phyloP scores from a whole-genome alignment of 2,888 invertebrate genomes.

The Idaea aversata region DNA sequence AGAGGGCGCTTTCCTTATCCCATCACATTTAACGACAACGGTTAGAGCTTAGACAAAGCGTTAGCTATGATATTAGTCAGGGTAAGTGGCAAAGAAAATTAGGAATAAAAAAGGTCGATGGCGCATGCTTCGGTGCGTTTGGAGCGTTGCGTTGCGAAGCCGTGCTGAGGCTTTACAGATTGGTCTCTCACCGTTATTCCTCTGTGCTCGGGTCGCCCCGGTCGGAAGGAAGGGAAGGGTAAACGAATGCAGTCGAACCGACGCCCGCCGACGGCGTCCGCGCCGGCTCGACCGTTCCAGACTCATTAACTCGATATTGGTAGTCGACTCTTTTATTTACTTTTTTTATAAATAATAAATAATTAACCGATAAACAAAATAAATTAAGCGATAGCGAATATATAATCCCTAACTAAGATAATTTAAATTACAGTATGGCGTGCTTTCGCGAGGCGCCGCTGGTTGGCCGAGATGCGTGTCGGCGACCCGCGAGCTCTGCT shows the following conservation, averaged over 20 bases:
- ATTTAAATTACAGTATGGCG: slow-evolving; percentile 75
- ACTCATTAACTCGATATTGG: slow-evolving; percentile 62
- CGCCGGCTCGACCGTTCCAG: slow-evolving; percentile 49
- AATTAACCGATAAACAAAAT: slow-evolving; percentile 77
- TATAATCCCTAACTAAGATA: slow-evolving; percentile 77
- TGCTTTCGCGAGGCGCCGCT: slow-evolving; percentile 71
- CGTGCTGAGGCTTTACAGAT: slow-evolving; percentile 74
- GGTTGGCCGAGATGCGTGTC: slow-evolving; percentile 73
- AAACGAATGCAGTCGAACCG: slow-evolving; percentile 37
- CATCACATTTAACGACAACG: slow-evolving; percentile 79
- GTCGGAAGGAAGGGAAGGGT: slow-evolving; percentile 56
- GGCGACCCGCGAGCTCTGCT: slow-evolving; percentile 72
- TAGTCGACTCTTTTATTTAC: slow-evolving; percentile 75
- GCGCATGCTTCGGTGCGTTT: slow-evolving; percentile 73
- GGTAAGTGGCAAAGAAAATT: slow-evolving; percentile 73
- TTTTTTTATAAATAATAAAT: slow-evolving; percentile 65
- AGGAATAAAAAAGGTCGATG: slow-evolving; percentile 55
- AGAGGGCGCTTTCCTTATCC: slow-evolving; percentile 89
- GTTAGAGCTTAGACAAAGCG: slow-evolving; percentile 75
- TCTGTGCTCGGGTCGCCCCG: slow-evolving; percentile 68
- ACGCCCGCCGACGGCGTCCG: slow-evolving; percentile 54
- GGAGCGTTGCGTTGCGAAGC: slow-evolving; percentile 74
- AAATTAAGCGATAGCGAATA: slow-evolving; percentile 79
- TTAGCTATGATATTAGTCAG: slow-evolving; percentile 67
- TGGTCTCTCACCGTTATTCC: slow-evolving; percentile 78